Evolutionary conservation across 2,113 vertebrate species (phyloP).

Genomic region (Gadus macrocephalus): DNA sequence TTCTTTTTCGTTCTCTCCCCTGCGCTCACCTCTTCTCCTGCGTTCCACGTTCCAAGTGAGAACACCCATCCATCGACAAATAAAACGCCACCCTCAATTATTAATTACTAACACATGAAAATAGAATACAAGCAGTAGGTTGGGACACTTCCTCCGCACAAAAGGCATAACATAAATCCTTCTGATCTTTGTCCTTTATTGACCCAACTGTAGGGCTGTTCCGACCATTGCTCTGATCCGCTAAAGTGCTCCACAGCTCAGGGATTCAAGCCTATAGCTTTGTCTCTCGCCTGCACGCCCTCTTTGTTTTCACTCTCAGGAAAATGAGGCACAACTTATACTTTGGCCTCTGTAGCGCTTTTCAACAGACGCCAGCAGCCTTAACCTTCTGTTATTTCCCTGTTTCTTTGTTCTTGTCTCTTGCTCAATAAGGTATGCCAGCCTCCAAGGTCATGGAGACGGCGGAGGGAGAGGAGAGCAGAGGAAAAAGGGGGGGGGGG

Average conservation of each 20-base stretch:
- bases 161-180: constrained; percentile 44
- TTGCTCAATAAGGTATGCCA: constrained; percentile 68
- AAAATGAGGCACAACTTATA: constrained; percentile 61
- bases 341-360: constrained; percentile 60
- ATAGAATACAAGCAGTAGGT: too few species aligned
- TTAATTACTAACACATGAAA: too few species aligned
- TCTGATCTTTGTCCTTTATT: constrained; percentile 61
- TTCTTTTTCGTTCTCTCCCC: too few species aligned
- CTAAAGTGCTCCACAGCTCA: constrained; percentile 24
- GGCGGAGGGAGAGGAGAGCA: constrained; percentile 23
- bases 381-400: constrained; percentile 72
- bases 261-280: constrained; percentile 57
- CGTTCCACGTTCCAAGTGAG: too few species aligned
- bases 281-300: constrained; percentile 42
- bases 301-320: constrained; percentile 58
- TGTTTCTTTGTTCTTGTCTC: constrained; percentile 69
- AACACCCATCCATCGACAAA: too few species aligned
- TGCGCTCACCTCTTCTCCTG: too few species aligned
- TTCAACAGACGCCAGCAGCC: constrained; percentile 58
- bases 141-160: constrained; percentile 23
- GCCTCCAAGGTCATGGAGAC: constrained; percentile 68
- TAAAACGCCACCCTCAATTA: too few species aligned
- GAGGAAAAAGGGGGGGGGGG: not conserved
- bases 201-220: constrained; percentile 59
- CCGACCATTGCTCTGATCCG: constrained; percentile 28